Evolutionary conservation across 2,797 vertebrate species (phyloP).

Genomic region (Thamnophis elegans): DNA sequence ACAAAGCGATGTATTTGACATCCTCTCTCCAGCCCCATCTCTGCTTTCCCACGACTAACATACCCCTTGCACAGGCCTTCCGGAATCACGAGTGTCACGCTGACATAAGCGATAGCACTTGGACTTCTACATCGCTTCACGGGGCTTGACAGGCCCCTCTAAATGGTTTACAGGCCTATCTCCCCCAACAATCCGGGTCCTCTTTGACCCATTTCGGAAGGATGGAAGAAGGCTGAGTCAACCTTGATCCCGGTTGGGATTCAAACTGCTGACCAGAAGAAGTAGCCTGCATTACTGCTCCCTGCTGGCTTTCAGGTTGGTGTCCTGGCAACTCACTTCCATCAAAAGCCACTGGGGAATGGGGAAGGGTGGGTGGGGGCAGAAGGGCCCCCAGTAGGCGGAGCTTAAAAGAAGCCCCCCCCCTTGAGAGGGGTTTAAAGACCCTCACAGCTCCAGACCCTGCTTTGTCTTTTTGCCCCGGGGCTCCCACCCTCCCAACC

Average conservation of each 20-base stretch:
- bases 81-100: too few species aligned
- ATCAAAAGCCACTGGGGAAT: not conserved
- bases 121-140: too few species aligned
- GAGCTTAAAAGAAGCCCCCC: not conserved
- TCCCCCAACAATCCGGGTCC: too few species aligned
- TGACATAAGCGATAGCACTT: too few species aligned
- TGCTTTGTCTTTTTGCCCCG: not conserved
- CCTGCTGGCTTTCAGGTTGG: not conserved
- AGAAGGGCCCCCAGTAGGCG: not conserved
- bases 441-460: not conserved
- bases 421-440: not conserved
- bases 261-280: too few species aligned
- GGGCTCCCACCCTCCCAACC: not conserved
- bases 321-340: not conserved
- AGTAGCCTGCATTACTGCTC: too few species aligned
- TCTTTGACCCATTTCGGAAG: too few species aligned
- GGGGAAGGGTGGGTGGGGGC: not conserved
- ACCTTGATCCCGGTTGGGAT: too few species aligned
- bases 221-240: too few species aligned
- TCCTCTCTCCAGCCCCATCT: not conserved
- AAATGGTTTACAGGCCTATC: too few species aligned
- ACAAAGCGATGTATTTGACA: not conserved
- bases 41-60: not conserved
- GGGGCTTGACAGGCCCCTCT: too few species aligned
- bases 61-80: not conserved